Percentiles rank a stretch among this genome's conserved stretches.
phyloP scores from a whole-genome alignment of 2,888 invertebrate species.

The Drosophila flavopinicola region DNA sequence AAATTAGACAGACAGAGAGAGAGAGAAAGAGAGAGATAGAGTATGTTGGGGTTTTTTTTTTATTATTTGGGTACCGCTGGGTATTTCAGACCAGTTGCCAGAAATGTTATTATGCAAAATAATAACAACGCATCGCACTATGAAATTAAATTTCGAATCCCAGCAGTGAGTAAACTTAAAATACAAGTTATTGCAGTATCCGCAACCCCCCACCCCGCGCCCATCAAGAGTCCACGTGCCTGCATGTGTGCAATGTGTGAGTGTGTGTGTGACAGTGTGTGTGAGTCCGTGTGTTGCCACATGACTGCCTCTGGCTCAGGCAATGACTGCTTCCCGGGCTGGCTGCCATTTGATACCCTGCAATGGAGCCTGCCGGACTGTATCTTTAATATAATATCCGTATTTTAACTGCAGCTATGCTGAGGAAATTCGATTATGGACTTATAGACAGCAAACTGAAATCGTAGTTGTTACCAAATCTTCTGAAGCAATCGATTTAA shows the following conservation, averaged over 20 bases:
- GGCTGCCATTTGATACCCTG: slow-evolving; percentile 44
- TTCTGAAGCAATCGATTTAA: no score
- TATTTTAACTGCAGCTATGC: no score
- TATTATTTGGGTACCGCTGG: slow-evolving; percentile 17
- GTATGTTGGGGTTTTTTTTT: neutral
- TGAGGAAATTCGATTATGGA: no score
- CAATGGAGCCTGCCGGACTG: neutral
- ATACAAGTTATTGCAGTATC: slow-evolving; percentile 72
- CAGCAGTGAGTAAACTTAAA: slow-evolving; percentile 78
- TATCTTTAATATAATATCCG: neutral
- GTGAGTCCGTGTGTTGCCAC: slow-evolving; percentile 56
- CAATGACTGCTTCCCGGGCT: slow-evolving; percentile 39
- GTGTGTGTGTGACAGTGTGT: slow-evolving; percentile 1
- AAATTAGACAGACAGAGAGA: neutral
- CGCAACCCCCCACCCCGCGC: no score
- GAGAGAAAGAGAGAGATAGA: neutral
- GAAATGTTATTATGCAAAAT: slow-evolving; percentile 77
- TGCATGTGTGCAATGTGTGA: slow-evolving; percentile 14
- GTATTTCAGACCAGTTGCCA: slow-evolving; percentile 46
- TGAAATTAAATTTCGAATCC: slow-evolving; percentile 81
- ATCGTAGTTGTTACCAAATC: no score
- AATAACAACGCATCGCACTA: slow-evolving; percentile 79
- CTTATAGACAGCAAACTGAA: no score
- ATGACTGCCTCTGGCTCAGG: slow-evolving; percentile 67
- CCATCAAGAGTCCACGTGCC: neutral